Base-by-base conservation (phyloP, 2,113 vertebrate genomes). In the Oreochromis aureus region DNA sequence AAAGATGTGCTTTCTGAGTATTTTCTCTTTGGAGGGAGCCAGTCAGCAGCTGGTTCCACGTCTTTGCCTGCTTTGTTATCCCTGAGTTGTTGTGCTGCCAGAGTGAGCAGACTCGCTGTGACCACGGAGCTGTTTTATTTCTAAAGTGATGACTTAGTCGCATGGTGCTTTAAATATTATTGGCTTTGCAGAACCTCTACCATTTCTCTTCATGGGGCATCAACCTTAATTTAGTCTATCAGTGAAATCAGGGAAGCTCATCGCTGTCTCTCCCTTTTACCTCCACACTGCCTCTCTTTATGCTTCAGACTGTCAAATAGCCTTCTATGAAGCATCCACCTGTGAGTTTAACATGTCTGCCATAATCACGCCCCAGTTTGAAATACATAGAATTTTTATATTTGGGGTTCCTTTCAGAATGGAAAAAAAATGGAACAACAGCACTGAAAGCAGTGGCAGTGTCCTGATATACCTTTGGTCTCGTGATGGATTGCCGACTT, bases 191-290 rank as follows among this genome's bases (percentile, higher is more conserved):
- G 85, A 80, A 91, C 88, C 82, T 91, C 89, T 83, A 87, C 81
- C 87, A 88, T 91, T 90, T 88, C 88, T 84, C 82, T 95, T 94
- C 92, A 96, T 93, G 94, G 92, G 89, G 76, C 94, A 96, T 96
- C 94, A 92, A 93, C 80, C 94, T 94, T 95, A 85, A 95, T 96
- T 87, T 91, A 83, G 73, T 27, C 86, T 36, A 59, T 86, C 81
- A 86, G 82, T 93, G 92, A 93, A 91, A 93, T 82, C 89, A 51
- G 32, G 80, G 84, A 86, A 81, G 83, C 91, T 87, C 66, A 24
- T 88, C 84, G 24, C 63, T 19, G 16, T 82, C 24, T 66, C 82
- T 83, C 51, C 80, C 80, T 85, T 73, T 63, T 15, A 84, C 71
- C 58, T 78, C 83, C 85, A 81, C 11, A 0, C 10, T 6, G 59